Conservation (phyloP, 2,797 vertebrate species). For the Pipistrellus nathusii region DNA sequence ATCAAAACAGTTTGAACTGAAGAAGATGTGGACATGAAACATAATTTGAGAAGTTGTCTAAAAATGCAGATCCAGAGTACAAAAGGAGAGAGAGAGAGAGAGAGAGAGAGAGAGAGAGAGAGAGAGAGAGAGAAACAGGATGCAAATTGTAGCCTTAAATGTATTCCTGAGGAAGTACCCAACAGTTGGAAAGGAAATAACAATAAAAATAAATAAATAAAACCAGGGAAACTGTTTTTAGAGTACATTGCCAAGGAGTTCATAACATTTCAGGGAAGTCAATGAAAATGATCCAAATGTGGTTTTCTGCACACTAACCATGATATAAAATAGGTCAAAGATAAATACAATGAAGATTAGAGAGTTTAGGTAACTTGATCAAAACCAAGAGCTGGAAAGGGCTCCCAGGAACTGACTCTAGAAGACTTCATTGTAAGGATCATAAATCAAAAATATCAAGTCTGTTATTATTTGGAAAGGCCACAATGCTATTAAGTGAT, state of each 20-base stretch:
- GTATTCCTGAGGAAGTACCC: conserved; percentile 43
- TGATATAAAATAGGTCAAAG: conserved; percentile 51
- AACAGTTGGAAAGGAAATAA: conserved; percentile 50
- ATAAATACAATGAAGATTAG: conserved; percentile 59
- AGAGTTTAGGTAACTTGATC: conserved; percentile 39
- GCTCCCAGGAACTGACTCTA: not conserved
- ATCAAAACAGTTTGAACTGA: not conserved
- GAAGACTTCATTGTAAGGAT: not conserved
- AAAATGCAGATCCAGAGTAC: not conserved
- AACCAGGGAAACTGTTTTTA: not conserved
- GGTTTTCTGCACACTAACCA: not conserved
- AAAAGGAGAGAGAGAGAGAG: not conserved
- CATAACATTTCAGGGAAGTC: conserved; percentile 66
- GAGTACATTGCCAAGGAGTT: conserved; percentile 10
- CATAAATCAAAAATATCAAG: conserved; percentile 23
- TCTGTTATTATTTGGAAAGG: not conserved
- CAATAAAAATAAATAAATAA: conserved; percentile 53
- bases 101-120: not conserved
- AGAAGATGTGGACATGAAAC: not conserved
- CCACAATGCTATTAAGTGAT: not conserved
- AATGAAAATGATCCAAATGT: conserved; percentile 48
- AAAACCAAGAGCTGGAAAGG: conserved; percentile 15
- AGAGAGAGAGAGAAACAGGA: not conserved
- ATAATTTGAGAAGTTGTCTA: not conserved
- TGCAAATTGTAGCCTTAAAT: not conserved